Percentiles rank a stretch among this genome's conserved stretches.
Conservation (phyloP, 2,113 vertebrate species). For the Oncorhynchus clarkii region DNA sequence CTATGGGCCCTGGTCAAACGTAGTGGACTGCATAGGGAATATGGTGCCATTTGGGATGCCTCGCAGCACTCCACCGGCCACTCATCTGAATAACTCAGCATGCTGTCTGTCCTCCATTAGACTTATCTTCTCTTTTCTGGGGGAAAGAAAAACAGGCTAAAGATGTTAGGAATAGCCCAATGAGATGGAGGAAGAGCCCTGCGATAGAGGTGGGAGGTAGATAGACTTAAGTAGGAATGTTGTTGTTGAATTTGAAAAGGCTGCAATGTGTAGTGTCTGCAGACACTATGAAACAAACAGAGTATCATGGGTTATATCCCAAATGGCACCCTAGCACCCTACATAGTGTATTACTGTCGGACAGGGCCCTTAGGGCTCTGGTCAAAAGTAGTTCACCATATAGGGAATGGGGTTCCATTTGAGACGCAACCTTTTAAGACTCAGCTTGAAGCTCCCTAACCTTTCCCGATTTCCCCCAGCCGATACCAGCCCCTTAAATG, state of each 20-base stretch:
- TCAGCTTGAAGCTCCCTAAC: neutral
- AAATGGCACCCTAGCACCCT: neutral
- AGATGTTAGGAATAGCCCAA: neutral
- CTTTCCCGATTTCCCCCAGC: neutral
- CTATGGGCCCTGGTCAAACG: too few relatives aligned
- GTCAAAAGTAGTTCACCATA: neutral
- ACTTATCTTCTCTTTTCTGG: conserved; percentile 13
- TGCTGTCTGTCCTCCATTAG: neutral
- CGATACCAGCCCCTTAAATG: neutral
- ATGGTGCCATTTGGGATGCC: too few relatives aligned
- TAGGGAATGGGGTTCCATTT: too few relatives aligned
- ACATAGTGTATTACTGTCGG: neutral
- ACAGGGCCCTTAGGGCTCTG: neutral
- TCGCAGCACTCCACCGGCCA: neutral
- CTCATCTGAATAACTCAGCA: conserved; percentile 1
- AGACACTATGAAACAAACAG: neutral
- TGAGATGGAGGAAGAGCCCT: conserved; percentile 20
- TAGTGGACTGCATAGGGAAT: too few relatives aligned
- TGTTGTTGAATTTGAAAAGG: neutral
- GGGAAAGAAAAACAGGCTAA: conserved; percentile 23
- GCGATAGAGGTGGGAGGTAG: conserved; percentile 17
- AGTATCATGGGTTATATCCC: neutral
- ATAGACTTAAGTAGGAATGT: conserved; percentile 12
- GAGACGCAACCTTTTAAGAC: neutral
- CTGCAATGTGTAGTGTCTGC: neutral